phyloP scores from a whole-genome alignment of 2,113 vertebrate genomes.

The Sebastes fasciatus region DNA sequence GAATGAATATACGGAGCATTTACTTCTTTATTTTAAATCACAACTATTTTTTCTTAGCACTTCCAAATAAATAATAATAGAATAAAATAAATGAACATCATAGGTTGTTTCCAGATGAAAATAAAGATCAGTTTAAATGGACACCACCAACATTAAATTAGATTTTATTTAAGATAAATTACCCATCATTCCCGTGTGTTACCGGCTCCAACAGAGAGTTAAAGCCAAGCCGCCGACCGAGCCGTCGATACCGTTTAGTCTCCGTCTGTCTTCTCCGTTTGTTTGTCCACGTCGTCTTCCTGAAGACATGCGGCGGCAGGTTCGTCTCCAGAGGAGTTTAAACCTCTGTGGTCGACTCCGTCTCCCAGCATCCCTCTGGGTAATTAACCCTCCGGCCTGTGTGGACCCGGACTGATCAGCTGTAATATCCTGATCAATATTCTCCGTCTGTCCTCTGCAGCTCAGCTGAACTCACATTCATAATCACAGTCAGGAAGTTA shows the following conservation, averaged over 20 bases:
- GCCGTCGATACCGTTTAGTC: slow-evolving; percentile 24
- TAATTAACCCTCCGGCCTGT: slow-evolving; percentile 63
- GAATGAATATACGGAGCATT: too few species aligned
- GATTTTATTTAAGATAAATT: background rate
- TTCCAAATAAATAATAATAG: too few species aligned
- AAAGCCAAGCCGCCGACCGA: slow-evolving; percentile 21
- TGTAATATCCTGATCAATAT: slow-evolving; percentile 75
- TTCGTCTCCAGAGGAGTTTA: slow-evolving; percentile 38
- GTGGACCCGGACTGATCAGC: slow-evolving; percentile 51
- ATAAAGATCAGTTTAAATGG: background rate
- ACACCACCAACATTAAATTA: background rate
- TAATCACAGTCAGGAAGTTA: slow-evolving; percentile 29
- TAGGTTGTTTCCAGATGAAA: background rate
- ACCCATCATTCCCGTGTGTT: background rate
- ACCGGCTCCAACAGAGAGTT: background rate
- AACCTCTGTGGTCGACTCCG: slow-evolving; percentile 25
- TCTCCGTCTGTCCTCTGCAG: slow-evolving; percentile 44
- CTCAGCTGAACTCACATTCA: slow-evolving; percentile 35
- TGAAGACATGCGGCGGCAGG: slow-evolving; percentile 28
- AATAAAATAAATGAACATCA: background rate
- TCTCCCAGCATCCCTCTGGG: slow-evolving; percentile 69
- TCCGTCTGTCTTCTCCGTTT: slow-evolving; percentile 25
- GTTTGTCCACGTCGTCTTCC: slow-evolving; percentile 38
- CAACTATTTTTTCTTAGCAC: too few species aligned
- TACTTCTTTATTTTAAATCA: too few species aligned